Conservation (phyloP, 2,888 invertebrate species). For the Caenorhabditis doughertyi region DNA sequence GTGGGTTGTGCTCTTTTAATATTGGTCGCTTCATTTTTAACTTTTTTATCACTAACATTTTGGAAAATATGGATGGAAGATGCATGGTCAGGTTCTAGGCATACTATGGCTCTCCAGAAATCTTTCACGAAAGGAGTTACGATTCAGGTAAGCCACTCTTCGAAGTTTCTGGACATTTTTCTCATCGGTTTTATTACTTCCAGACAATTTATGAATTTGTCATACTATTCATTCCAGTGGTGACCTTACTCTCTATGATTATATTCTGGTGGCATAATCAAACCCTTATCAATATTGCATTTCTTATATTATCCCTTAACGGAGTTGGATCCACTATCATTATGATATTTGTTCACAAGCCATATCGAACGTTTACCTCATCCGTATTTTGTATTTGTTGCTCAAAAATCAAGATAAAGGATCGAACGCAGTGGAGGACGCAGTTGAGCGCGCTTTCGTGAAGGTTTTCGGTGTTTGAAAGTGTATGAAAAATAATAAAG, state of each 20-base stretch:
- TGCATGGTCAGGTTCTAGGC: neutral
- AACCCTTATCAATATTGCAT: conserved; percentile 5
- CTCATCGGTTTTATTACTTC: no score
- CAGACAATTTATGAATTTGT: conserved; percentile 21
- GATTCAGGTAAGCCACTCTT: conserved; percentile 1
- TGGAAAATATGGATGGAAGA: conserved; percentile 6
- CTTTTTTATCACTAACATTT: conserved; percentile 11
- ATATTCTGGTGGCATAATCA: conserved; percentile 18
- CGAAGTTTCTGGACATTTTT: no score
- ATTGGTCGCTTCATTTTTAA: neutral
- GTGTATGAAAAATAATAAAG: neutral
- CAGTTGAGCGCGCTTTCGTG: neutral
- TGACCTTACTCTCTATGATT: neutral
- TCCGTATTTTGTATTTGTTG: neutral
- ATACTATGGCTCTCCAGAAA: conserved; percentile 1
- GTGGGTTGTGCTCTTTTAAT: neutral
- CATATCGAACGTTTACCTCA: conserved; percentile 22
- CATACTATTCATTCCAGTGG: conserved; percentile 1
- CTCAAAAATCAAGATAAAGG: neutral
- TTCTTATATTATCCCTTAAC: conserved; percentile 10
- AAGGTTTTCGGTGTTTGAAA: neutral
- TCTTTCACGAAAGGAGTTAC: conserved; percentile 18
- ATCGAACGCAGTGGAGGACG: neutral
- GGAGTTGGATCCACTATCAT: conserved; percentile 30
- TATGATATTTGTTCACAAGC: conserved; percentile 32